These are phyloP conservation scores for Protophormia terraenovae DNA, from an alignment of 2,888 invertebrate species.

Conservation along the genomic window DNA sequence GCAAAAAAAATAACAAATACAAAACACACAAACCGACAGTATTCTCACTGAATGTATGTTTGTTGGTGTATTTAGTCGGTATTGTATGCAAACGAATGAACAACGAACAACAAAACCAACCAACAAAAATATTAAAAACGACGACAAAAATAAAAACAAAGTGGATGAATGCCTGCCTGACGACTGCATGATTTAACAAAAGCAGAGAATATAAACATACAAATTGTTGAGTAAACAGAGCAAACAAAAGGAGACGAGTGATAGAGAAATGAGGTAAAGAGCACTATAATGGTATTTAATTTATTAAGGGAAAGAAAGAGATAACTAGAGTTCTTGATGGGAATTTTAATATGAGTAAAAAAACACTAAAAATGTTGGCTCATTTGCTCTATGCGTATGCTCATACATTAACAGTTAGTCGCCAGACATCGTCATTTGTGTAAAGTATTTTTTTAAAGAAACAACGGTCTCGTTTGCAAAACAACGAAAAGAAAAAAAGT, in stretches of 20 bases:
- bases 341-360: neutral
- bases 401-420: conserved; percentile 60
- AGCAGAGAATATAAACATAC: conserved; percentile 54
- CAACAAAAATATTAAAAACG: conserved; percentile 14
- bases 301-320: neutral
- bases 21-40: conserved; percentile 21
- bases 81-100: conserved; percentile 25
- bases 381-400: conserved; percentile 48
- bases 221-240: conserved; percentile 22
- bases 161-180: too few species aligned
- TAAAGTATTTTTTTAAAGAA: conserved; percentile 13
- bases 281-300: neutral
- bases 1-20: neutral
- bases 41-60: neutral
- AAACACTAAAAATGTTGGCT: conserved; percentile 25
- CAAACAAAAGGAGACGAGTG: neutral
- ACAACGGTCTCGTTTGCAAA: neutral
- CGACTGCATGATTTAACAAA: neutral
- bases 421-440: conserved; percentile 58
- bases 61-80: neutral
- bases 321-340: neutral
- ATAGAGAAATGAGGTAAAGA: neutral
- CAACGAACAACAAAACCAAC: neutral
- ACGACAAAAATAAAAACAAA: conserved; percentile 16
- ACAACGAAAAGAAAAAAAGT: conserved; percentile 5